phyloP scores from a whole-genome alignment of 2,797 vertebrate genomes.

The Macropus fuliginosus region DNA sequence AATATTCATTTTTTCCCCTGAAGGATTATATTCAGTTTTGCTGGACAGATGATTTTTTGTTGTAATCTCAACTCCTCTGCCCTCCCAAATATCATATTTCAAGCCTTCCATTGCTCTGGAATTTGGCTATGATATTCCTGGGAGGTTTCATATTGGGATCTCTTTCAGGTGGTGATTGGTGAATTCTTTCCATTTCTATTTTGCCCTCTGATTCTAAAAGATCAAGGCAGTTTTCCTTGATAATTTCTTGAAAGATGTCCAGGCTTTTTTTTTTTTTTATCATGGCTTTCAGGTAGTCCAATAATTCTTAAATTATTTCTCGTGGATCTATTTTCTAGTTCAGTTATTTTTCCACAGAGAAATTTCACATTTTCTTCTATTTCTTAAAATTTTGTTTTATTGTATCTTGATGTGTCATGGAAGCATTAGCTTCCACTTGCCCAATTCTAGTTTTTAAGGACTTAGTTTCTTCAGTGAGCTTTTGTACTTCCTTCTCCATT shows the following conservation, averaged over 20 bases:
- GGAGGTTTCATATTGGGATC: no score
- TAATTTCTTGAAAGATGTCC: no score
- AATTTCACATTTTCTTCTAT: background rate
- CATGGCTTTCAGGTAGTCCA: background rate
- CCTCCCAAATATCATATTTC: background rate
- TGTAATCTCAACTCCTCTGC: background rate
- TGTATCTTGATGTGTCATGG: background rate
- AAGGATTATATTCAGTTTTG: background rate
- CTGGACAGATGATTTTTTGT: background rate
- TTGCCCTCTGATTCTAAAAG: no score
- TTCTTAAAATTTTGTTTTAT: background rate
- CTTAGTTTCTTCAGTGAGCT: no score
- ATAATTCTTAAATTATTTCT: no score
- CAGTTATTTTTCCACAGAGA: background rate
- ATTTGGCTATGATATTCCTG: no score
- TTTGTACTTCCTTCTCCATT: no score
- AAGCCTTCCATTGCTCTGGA: background rate
- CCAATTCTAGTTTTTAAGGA: background rate
- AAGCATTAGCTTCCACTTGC: no score
- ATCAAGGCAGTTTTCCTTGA: no score
- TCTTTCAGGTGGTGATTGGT: no score
- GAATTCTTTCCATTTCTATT: no score
- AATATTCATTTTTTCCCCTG: background rate
- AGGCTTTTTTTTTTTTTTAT: background rate
- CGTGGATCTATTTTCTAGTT: background rate